These are phyloP conservation scores for Hyperoplus lanceolatus DNA, from an alignment of 2,797 vertebrate species.

Conservation along the genomic window DNA sequence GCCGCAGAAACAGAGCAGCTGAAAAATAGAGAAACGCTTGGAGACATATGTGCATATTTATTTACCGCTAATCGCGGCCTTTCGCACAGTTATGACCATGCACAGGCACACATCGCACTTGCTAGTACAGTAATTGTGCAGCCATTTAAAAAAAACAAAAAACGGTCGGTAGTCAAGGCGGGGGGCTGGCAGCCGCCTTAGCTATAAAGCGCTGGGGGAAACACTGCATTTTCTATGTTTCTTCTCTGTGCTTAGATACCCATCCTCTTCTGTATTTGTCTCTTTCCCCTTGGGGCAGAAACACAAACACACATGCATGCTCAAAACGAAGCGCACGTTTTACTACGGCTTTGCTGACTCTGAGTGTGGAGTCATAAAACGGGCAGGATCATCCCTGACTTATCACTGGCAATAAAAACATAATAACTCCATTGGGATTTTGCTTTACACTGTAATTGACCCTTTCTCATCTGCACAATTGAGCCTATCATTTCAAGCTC, in stretches of 20 bases:
- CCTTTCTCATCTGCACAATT: constrained; percentile 75
- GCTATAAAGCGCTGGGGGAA: no score
- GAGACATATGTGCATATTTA: no score
- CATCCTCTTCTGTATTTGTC: constrained; percentile 29
- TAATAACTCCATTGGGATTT: constrained; percentile 73
- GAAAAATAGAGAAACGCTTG: no score
- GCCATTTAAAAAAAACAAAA: no score
- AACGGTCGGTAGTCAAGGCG: no score
- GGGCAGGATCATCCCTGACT: constrained; percentile 69
- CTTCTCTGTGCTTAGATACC: constrained; percentile 45
- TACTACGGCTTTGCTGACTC: constrained; percentile 49
- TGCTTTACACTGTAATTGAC: constrained; percentile 77
- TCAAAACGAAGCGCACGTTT: constrained; percentile 56
- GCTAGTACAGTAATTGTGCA: no score
- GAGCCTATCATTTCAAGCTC: constrained; percentile 67
- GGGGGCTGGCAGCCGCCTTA: no score
- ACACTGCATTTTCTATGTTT: neutral
- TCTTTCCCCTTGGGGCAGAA: constrained; percentile 12
- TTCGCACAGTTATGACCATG: no score
- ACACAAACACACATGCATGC: constrained; percentile 7
- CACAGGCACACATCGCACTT: no score
- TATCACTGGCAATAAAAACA: constrained; percentile 78
- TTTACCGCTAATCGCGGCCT: no score
- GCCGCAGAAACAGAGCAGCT: no score
- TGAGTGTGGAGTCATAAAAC: constrained; percentile 64